Evolutionary conservation across 2,113 vertebrate genomes (phyloP).

Genomic region (Bagarius yarrelli): DNA sequence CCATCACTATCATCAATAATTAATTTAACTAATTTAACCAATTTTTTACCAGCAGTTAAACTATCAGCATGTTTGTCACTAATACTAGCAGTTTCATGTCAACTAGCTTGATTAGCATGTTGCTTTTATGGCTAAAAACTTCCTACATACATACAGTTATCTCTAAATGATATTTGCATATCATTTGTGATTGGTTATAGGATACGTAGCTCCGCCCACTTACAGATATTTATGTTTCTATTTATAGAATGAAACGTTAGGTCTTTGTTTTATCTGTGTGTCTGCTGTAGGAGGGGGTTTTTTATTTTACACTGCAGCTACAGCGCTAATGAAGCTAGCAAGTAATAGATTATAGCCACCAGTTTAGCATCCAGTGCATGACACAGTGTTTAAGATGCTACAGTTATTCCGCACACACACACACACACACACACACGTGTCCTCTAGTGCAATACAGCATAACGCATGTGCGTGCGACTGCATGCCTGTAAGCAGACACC

Average conservation of each 20-base stretch:
- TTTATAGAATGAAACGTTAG: neutral
- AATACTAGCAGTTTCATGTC: neutral
- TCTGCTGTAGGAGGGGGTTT: neutral
- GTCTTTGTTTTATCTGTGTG: neutral
- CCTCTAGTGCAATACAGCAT: neutral
- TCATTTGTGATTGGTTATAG: neutral
- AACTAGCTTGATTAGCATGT: neutral
- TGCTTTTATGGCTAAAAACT: neutral
- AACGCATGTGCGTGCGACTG: neutral
- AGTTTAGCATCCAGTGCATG: neutral
- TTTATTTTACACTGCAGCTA: neutral
- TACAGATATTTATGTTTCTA: neutral
- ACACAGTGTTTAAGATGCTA: neutral
- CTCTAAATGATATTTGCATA: neutral
- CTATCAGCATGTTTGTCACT: neutral
- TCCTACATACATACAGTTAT: neutral
- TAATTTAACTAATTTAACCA: neutral
- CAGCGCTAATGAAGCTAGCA: neutral
- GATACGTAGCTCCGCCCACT: neutral
- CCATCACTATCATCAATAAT: neutral
- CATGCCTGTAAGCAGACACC: slow-evolving; percentile 6
- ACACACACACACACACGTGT: neutral
- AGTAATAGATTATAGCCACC: neutral
- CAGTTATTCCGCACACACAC: neutral
- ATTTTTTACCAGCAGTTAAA: neutral